A percentile compares a stretch with the other conserved stretches of the same genome.
Evolutionary conservation across 2,888 invertebrate species (phyloP).

Genomic region (Brenthis hecate): DNA sequence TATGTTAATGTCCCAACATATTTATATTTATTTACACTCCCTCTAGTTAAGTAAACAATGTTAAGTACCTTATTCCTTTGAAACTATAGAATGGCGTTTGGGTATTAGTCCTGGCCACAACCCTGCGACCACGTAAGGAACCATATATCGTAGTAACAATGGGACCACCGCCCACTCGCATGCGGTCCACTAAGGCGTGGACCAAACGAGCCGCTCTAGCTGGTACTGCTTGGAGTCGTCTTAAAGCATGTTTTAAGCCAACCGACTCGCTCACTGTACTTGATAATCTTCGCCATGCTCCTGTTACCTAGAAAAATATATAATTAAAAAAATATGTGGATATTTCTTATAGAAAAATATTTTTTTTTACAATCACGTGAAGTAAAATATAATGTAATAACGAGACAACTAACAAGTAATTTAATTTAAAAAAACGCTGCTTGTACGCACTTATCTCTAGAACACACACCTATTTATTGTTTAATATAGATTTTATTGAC

Average conservation of each 20-base stretch:
- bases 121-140: slow-evolving; percentile 67
- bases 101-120: slow-evolving; percentile 65
- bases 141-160: slow-evolving; percentile 67
- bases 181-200: slow-evolving; percentile 75
- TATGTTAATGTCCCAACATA: too few species aligned
- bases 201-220: slow-evolving; percentile 75
- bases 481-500: background rate
- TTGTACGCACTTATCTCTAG: too few species aligned
- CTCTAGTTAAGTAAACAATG: too few species aligned
- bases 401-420: too few species aligned
- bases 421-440: too few species aligned
- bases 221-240: slow-evolving; percentile 74
- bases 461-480: background rate
- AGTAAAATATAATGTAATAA: too few species aligned
- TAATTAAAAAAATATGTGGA: background rate
- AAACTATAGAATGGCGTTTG: slow-evolving; percentile 76
- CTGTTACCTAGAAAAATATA: slow-evolving; percentile 60
- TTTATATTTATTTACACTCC: too few species aligned
- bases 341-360: background rate
- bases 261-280: slow-evolving; percentile 77
- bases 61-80: slow-evolving; percentile 70
- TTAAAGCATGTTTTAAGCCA: slow-evolving; percentile 73
- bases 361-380: too few species aligned
- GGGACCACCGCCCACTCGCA: slow-evolving; percentile 79
- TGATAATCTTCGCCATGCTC: slow-evolving; percentile 75